Evolutionary conservation across 2,113 vertebrate genomes (phyloP).

Genomic region (Suncus etruscus): DNA sequence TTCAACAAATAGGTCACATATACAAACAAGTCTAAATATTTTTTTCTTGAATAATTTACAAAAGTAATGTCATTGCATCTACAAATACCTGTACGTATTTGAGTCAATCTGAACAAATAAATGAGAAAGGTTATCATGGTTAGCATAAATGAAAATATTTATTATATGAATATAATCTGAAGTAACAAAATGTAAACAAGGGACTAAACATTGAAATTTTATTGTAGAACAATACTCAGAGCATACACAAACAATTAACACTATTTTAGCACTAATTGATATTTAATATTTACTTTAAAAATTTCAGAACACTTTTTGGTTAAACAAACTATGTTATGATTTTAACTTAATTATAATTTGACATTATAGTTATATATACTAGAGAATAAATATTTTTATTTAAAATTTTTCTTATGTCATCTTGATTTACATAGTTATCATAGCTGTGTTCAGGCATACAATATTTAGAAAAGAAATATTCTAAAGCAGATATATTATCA

Average conservation of each 20-base stretch:
- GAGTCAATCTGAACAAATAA: slow-evolving; percentile 54
- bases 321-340: slow-evolving; percentile 34
- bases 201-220: slow-evolving; percentile 31
- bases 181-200: not conserved
- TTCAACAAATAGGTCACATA: slow-evolving; percentile 63
- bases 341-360: slow-evolving; percentile 25
- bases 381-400: no score
- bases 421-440: no score
- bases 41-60: slow-evolving; percentile 61
- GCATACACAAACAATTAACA: not conserved
- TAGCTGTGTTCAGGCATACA: no score
- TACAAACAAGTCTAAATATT: slow-evolving; percentile 72
- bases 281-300: slow-evolving; percentile 51
- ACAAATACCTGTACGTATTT: not conserved
- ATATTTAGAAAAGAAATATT: slow-evolving; percentile 13
- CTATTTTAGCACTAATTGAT: slow-evolving; percentile 47
- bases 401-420: no score
- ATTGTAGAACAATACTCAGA: slow-evolving; percentile 41
- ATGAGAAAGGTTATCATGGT: slow-evolving; percentile 42
- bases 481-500: not conserved
- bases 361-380: not conserved
- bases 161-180: slow-evolving; percentile 46
- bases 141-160: slow-evolving; percentile 50
- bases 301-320: not conserved
- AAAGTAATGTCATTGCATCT: slow-evolving; percentile 25